Evolutionary conservation across 2,797 vertebrate genomes (phyloP), one percentile per base, ranked within the genome.

Genomic region (Limosa lapponica): DNA sequence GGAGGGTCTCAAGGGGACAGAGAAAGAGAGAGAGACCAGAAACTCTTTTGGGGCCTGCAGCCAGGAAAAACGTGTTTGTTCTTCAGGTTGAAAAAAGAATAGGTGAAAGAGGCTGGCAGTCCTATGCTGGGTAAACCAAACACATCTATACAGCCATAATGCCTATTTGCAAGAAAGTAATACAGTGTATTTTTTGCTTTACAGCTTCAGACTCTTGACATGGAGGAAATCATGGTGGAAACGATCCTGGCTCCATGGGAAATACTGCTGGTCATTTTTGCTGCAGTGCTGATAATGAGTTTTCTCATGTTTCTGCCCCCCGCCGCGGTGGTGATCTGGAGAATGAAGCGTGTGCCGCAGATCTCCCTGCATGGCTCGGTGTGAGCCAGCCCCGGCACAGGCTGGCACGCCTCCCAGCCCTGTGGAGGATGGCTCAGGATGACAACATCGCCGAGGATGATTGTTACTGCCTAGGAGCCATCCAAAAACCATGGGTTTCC

Each of bases 181-280:
- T 2, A 7, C 10, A 17, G 52, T 13, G 0, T 27, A 0, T 14
- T 48, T 73, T 95, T 66, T 64, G 8, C 43, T 80, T 89, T 57
- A 30, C 67, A 96, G 85, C 48, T 82, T 84, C 64, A n/a, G 34
- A 11, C 16, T 28, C 55, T 22, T 19, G 77, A 8, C 27, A 52
- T 30, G 74, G 49, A 79, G 57, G 67, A 82, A 28, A 36, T 11
- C 7, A 69, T 44, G 80, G 80, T 90, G 74, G 61, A 58, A 43
- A 94, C 82, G 0, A 10, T 95, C n/a, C 84, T 98, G 54, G 57
- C 94, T 4, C 87, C 96, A 0, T 98, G 98, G 98, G 65, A 90
- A 46, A 97, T 98, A 43, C 43, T 96, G 67, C 80, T 98, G 89
- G 96, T 98, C 5, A 97, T 98, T 74, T 87, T 97, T 59, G 96